phyloP scores from a whole-genome alignment of 2,113 vertebrate genomes.

The Seriola rivoliana region DNA sequence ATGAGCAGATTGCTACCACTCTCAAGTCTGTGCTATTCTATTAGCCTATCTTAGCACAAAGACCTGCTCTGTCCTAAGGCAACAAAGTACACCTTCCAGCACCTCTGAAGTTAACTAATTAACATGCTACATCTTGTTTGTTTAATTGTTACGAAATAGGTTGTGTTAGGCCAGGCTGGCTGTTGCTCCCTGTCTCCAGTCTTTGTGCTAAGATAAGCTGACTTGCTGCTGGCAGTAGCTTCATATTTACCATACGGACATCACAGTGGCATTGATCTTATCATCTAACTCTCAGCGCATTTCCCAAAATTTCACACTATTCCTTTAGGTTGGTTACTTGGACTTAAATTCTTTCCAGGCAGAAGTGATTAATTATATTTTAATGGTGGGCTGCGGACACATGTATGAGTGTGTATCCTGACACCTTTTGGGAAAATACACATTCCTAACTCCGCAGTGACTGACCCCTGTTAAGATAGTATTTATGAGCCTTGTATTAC shows the following conservation, averaged over 20 bases:
- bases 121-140: neutral
- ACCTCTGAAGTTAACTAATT: neutral
- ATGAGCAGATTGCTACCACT: neutral
- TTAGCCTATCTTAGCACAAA: neutral
- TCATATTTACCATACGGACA: neutral
- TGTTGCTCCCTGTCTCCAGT: neutral
- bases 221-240: neutral
- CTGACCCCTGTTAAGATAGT: conserved; percentile 29
- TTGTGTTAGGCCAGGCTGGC: neutral
- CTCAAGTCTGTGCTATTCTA: neutral
- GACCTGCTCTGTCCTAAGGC: neutral
- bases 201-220: neutral
- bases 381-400: neutral
- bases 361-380: neutral
- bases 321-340: neutral
- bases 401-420: conserved; percentile 10
- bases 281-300: neutral
- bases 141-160: neutral
- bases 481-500: conserved; percentile 40
- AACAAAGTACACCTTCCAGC: neutral
- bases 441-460: conserved; percentile 44
- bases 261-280: neutral
- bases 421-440: conserved; percentile 28
- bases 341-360: neutral
- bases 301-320: neutral